A percentile compares a stretch with the other conserved stretches of the same genome.
Conservation (phyloP, 1,140 invertebrate species). For the Drosophila varians region DNA sequence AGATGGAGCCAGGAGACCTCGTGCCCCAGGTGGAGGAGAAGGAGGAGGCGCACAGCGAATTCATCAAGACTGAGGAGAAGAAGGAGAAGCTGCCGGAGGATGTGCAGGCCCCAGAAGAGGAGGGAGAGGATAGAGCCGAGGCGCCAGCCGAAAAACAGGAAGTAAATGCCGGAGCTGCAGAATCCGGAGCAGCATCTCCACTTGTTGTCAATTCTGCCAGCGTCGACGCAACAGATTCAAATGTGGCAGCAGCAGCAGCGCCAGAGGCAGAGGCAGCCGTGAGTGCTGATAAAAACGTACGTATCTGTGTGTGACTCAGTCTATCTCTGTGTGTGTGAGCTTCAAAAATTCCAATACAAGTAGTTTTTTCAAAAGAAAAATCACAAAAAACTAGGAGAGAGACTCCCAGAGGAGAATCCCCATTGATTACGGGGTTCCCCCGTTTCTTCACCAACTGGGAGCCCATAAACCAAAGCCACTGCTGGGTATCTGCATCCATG, state of each 20-base stretch:
- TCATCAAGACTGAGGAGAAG: conserved; percentile 66
- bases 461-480: background rate
- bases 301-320: conserved; percentile 26
- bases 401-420: no score
- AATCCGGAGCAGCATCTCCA: conserved; percentile 37
- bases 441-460: background rate
- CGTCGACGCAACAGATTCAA: conserved; percentile 66
- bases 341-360: conserved; percentile 26
- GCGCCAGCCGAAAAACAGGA: conserved; percentile 6
- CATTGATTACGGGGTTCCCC: background rate
- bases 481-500: background rate
- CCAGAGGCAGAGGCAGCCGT: conserved; percentile 23
- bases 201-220: conserved; percentile 62
- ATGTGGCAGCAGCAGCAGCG: conserved; percentile 32
- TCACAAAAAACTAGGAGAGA: no score
- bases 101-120: background rate
- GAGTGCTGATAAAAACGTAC: conserved; percentile 77
- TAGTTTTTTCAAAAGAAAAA: conserved; percentile 6
- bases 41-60: conserved; percentile 8
- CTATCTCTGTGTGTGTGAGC: conserved; percentile 8
- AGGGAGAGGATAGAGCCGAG: conserved; percentile 5
- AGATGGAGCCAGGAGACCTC: no score
- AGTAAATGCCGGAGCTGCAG: background rate
- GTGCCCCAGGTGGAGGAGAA: conserved; percentile 7
- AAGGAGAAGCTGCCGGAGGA: conserved; percentile 17